phyloP scores from a whole-genome alignment of 1,140 invertebrate genomes.

The Globodera rostochiensis region DNA sequence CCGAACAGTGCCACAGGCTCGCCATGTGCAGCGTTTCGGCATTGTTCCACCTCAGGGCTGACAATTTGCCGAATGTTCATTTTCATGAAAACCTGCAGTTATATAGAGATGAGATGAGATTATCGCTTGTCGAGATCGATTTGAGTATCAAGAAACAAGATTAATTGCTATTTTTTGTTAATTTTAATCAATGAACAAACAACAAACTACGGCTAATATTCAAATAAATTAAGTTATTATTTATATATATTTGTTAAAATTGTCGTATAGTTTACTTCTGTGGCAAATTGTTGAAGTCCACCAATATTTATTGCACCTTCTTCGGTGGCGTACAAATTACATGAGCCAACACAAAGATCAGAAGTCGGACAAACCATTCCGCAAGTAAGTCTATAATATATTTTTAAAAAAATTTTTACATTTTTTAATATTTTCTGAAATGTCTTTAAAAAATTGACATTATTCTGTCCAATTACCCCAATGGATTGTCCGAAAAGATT shows the following conservation, averaged over 20 bases:
- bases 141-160: too few species aligned
- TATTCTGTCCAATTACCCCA: conserved; percentile 69
- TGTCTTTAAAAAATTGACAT: too few species aligned
- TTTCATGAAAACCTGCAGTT: conserved; percentile 79
- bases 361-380: conserved; percentile 99
- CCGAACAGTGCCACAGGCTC: conserved; percentile 86
- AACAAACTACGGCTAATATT: too few species aligned
- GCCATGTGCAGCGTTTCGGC: conserved; percentile 70
- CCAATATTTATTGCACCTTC: conserved; percentile 94
- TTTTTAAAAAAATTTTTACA: too few species aligned
- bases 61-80: conserved; percentile 87
- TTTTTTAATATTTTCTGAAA: not conserved
- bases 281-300: conserved; percentile 94
- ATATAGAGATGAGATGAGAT: too few species aligned
- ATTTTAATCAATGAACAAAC: too few species aligned
- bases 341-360: conserved; percentile 94
- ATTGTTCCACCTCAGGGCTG: conserved; percentile 71
- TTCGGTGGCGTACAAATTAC: conserved; percentile 89
- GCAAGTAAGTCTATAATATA: conserved; percentile 75
- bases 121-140: too few species aligned
- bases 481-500: conserved; percentile 93
- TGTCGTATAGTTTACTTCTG: conserved; percentile 74
- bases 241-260: not conserved
- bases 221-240: not conserved
- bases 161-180: too few species aligned